Percentiles rank a stretch among this genome's conserved stretches.
phyloP scores from a whole-genome alignment of 2,797 vertebrate species.

The Labroides dimidiatus region DNA sequence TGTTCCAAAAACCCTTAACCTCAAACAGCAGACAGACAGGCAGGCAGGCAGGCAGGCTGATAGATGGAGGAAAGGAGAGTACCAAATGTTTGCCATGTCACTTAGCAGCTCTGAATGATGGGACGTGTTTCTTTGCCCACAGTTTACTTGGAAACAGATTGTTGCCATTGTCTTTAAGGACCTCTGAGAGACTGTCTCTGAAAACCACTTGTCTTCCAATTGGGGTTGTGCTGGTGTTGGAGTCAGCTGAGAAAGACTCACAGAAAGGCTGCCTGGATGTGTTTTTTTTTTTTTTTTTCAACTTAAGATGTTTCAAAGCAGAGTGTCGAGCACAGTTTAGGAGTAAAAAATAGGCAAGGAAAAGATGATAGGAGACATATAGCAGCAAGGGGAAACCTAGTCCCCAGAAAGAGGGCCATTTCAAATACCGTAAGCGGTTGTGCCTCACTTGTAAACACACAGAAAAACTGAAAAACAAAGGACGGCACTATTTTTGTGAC shows the following conservation, averaged over 20 bases:
- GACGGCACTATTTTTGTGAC: conserved; percentile 33
- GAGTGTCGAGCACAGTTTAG: conserved; percentile 5
- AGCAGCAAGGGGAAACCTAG: conserved; percentile 31
- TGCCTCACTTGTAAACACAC: conserved; percentile 67
- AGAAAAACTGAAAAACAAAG: conserved; percentile 34
- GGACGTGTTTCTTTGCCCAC: conserved; percentile 23
- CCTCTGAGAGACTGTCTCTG: no score
- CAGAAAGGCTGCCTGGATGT: conserved; percentile 27
- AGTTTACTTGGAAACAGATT: conserved; percentile 63
- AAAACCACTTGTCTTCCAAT: conserved; percentile 63
- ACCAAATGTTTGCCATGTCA: conserved; percentile 52
- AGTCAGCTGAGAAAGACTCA: conserved; percentile 45
- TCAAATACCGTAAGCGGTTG: conserved; percentile 62
- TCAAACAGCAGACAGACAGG: conserved; percentile 43
- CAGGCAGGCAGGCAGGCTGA: conserved; percentile 2
- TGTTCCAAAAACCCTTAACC: conserved; percentile 42
- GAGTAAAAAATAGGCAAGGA: conserved; percentile 7
- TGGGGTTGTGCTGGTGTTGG: conserved; percentile 36
- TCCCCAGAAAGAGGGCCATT: conserved; percentile 17
- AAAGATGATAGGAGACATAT: conserved; percentile 15
- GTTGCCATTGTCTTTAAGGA: conserved; percentile 60
- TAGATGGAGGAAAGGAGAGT: conserved; percentile 15
- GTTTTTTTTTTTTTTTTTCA: not conserved
- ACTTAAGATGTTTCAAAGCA: conserved; percentile 33
- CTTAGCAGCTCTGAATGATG: conserved; percentile 35